Conservation (phyloP, 2,113 vertebrate genomes). For the Cynopterus brachyotis region DNA sequence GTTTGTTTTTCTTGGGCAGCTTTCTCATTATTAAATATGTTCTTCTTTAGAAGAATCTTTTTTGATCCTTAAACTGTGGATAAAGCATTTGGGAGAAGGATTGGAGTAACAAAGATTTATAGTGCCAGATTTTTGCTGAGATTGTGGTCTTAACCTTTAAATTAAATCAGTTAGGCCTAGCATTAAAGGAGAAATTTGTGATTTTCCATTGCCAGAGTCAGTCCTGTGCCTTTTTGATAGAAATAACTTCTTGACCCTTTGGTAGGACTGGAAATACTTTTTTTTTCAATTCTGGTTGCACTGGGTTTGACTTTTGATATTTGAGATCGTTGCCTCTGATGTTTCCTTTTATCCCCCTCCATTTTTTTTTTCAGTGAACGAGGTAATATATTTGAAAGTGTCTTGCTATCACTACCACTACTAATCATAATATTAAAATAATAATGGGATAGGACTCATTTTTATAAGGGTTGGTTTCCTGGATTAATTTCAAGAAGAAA, state of each 20-base stretch:
- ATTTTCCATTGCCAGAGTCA: constrained; percentile 43
- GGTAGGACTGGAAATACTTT: not conserved
- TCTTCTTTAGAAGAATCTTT: not conserved
- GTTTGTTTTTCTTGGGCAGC: not conserved
- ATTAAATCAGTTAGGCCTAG: not conserved
- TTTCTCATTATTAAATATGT: not conserved
- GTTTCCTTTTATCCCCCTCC: not conserved
- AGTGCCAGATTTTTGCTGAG: constrained; percentile 20
- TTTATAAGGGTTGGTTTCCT: constrained; percentile 7
- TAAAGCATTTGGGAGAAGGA: not conserved
- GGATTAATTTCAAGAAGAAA: constrained; percentile 27
- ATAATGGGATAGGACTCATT: not conserved
- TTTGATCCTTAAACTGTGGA: not conserved
- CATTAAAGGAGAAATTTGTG: not conserved
- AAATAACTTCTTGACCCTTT: not conserved
- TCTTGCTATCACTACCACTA: not conserved
- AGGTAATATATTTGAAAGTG: constrained; percentile 13
- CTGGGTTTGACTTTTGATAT: constrained; percentile 23
- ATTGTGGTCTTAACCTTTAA: not conserved
- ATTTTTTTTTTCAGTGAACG: constrained; percentile 1
- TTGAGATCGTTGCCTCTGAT: constrained; percentile 31
- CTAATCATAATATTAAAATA: not conserved
- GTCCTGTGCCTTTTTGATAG: not conserved
- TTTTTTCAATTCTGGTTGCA: constrained; percentile 17
- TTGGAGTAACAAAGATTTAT: not conserved